Base-by-base conservation (phyloP, 1,140 invertebrate genomes). In the Drosophila subpulchrella region DNA sequence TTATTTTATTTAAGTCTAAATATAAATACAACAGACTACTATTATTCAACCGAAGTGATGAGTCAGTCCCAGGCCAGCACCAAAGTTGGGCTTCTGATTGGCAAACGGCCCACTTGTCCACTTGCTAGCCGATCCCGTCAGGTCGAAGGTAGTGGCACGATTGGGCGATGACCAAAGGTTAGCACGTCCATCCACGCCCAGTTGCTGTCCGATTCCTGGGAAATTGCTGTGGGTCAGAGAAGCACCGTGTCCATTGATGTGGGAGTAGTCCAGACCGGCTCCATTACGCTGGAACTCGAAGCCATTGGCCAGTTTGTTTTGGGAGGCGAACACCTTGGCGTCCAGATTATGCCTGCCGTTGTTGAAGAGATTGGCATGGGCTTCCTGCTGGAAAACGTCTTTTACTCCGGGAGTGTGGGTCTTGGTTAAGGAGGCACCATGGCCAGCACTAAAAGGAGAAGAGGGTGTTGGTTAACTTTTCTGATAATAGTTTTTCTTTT, bases 271-370 rank as follows among this genome's bases (percentile, higher is more conserved):
- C 27, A 91, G 47, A 2, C 81, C 90, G 32, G 71, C 79, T 20
- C 89, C 89, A 34, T 91, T 91, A 15, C 89, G 84, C 41, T 91
- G 75, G 67, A 91, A 91, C 20, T 78, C 55, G 4, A 91, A 77
- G 30, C 89, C 89, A 56, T 91, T 91, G 59, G 89, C 81, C 0
- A 91, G 61, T 10, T 85, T 82, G 38, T 91, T 91, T 17, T 91
- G 81, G 1, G 90, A 91, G 27, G 82, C 78, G n/a, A 91, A 91
- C 6, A 68, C 90, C 39, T 89, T 91, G 30, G 89, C 89, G 51
- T 91, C 81, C 54, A 91, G 41, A 20, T 78, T 91, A 60, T 91
- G 90, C 0, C 44, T 50, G 34, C 73, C 90, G n/a, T 84, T 84
- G 48, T 90, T 88, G 41, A 91, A 91, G 1, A 91, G 63, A 75